A percentile compares a stretch with the other conserved stretches of the same genome.
Conservation (phyloP, 2,113 vertebrate species). For the Strix aluco region DNA sequence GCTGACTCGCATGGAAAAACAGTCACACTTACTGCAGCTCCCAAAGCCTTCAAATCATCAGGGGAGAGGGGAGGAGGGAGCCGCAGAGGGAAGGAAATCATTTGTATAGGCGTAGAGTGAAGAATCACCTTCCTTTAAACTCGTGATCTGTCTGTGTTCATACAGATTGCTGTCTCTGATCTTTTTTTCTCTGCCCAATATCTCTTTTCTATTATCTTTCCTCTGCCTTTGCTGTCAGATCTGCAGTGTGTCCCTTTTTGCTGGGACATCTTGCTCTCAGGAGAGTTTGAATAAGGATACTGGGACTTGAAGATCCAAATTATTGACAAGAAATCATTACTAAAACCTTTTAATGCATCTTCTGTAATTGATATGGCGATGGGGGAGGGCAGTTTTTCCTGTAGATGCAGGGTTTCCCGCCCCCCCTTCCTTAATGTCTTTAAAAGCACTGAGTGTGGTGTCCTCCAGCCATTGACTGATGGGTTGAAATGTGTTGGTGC, state of each 20-base stretch:
- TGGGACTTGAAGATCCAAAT: background rate
- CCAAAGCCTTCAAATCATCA: constrained; percentile 20
- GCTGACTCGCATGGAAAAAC: background rate
- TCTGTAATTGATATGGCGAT: constrained; percentile 19
- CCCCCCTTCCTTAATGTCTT: background rate
- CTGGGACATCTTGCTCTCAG: background rate
- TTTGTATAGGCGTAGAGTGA: constrained; percentile 23
- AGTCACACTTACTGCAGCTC: constrained; percentile 13
- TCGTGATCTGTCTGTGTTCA: background rate
- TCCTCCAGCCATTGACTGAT: background rate
- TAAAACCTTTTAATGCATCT: constrained; percentile 40
- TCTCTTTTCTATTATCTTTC: background rate
- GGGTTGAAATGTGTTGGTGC: background rate
- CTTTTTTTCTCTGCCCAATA: background rate
- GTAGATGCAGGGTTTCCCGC: background rate
- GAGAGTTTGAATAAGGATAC: background rate
- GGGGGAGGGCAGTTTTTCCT: background rate
- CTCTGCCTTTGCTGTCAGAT: background rate
- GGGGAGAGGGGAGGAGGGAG: background rate
- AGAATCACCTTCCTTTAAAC: constrained; percentile 33
- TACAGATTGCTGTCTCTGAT: constrained; percentile 17
- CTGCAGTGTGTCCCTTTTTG: background rate
- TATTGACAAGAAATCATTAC: constrained; percentile 56
- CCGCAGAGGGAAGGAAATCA: background rate
- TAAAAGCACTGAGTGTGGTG: constrained; percentile 1